phyloP scores from a whole-genome alignment of 2,888 invertebrate species.

The Epistrophella euchroma region DNA sequence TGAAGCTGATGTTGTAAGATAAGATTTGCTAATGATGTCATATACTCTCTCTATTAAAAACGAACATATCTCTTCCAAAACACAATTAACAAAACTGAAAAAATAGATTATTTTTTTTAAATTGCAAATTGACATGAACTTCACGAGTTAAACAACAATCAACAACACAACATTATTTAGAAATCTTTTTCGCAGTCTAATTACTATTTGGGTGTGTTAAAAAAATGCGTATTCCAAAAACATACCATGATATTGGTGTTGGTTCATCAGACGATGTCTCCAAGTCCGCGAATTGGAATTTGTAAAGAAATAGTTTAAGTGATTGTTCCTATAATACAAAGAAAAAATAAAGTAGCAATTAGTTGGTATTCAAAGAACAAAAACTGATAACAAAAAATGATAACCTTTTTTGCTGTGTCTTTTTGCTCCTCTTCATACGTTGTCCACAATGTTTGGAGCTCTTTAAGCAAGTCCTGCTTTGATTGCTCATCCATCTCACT shows the following conservation, averaged over 20 bases:
- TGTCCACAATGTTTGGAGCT: constrained; percentile 48
- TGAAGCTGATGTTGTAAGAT: constrained; percentile 77
- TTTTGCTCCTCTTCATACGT: constrained; percentile 30
- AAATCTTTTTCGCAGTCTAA: constrained; percentile 35
- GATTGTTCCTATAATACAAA: constrained; percentile 79
- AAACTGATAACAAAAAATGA: neutral
- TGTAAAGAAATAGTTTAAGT: constrained; percentile 81
- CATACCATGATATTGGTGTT: constrained; percentile 43
- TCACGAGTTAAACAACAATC: neutral
- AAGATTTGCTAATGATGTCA: constrained; percentile 82
- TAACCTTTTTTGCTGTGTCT: constrained; percentile 50
- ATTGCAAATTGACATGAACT: neutral
- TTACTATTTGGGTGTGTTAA: constrained; percentile 28
- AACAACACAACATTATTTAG: constrained; percentile 2
- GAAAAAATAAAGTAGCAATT: neutral
- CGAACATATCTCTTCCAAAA: constrained; percentile 82
- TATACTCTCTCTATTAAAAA: constrained; percentile 82
- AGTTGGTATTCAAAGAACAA: neutral
- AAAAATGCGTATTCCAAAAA: neutral
- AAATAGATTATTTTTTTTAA: constrained; percentile 4
- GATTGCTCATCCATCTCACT: constrained; percentile 48
- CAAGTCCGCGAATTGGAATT: constrained; percentile 79
- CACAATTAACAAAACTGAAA: constrained; percentile 81
- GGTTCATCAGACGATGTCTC: constrained; percentile 45
- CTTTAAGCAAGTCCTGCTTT: constrained; percentile 33